phyloP scores from a whole-genome alignment of 2,797 vertebrate species.

The Falco novaeseelandiae region DNA sequence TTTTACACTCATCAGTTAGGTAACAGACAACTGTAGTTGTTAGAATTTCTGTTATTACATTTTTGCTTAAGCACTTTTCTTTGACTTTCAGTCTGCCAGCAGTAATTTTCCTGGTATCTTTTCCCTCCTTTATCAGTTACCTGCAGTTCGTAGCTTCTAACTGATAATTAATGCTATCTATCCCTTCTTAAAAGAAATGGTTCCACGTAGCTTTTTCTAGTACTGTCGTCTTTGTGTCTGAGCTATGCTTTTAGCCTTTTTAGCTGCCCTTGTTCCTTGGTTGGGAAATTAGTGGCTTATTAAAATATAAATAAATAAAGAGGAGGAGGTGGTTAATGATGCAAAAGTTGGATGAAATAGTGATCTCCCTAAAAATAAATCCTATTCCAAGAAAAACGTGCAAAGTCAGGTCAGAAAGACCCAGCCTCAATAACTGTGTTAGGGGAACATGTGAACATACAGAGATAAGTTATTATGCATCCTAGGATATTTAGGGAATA shows the following conservation, averaged over 20 bases:
- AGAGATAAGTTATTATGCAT: constrained; percentile 4
- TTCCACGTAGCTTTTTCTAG: neutral
- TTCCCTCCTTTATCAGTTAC: constrained; percentile 10
- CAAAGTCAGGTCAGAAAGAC: constrained; percentile 44
- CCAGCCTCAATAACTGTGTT: neutral
- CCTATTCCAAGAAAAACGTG: constrained; percentile 52
- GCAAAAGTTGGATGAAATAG: constrained; percentile 62
- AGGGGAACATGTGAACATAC: neutral
- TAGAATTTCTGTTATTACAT: constrained; percentile 9
- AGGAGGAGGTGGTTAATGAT: constrained; percentile 45
- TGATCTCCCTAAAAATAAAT: constrained; percentile 33
- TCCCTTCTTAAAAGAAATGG: neutral
- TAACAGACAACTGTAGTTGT: neutral
- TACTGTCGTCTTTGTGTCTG: neutral
- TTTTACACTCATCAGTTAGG: neutral
- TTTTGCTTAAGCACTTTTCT: neutral
- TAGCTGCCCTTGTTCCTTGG: constrained; percentile 21
- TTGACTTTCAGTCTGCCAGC: neutral
- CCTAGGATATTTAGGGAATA: neutral
- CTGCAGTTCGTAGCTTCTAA: constrained; percentile 1
- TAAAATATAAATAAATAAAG: constrained; percentile 61
- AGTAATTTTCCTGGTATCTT: neutral
- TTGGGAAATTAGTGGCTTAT: constrained; percentile 55
- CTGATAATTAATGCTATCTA: neutral
- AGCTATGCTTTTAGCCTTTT: neutral